Percentiles rank a stretch among this genome's conserved stretches.
phyloP scores from a whole-genome alignment of 2,113 vertebrate genomes.

The Podarcis cretensis region DNA sequence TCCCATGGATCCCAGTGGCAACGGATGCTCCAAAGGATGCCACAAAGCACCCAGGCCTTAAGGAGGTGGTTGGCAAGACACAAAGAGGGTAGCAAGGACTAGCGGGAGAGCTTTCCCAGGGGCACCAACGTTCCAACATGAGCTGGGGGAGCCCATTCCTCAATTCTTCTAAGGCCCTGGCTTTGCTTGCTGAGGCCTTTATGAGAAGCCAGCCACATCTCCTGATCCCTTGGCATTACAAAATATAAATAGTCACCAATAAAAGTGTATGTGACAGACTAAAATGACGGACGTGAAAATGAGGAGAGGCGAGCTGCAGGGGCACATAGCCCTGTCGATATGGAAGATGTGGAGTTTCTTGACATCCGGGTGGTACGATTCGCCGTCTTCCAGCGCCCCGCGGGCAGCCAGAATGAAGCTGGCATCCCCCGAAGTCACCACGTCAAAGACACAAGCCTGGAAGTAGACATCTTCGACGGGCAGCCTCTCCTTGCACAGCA shows the following conservation, averaged over 20 bases:
- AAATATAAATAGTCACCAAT: fast-evolving
- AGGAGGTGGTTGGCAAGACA: too few species aligned
- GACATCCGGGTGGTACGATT: slow-evolving; percentile 74
- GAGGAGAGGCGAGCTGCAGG: fast-evolving
- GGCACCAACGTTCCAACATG: background rate
- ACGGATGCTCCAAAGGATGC: too few species aligned
- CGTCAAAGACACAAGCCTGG: slow-evolving; percentile 91
- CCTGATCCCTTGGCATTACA: fast-evolving
- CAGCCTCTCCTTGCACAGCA: slow-evolving; percentile 81
- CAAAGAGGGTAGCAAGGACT: too few species aligned
- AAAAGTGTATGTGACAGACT: background rate
- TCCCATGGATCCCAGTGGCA: too few species aligned
- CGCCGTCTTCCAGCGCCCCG: slow-evolving; percentile 85
- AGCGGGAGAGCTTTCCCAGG: background rate
- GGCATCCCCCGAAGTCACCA: slow-evolving; percentile 82
- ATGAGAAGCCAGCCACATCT: fast-evolving
- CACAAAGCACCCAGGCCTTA: too few species aligned
- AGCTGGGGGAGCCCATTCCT: background rate
- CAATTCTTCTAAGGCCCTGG: background rate
- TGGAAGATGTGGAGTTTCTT: slow-evolving; percentile 84
- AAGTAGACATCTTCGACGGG: slow-evolving; percentile 86
- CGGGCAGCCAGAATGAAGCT: slow-evolving; percentile 81
- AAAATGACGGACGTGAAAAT: background rate
- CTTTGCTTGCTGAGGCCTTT: background rate
- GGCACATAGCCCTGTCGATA: fast-evolving